Evolutionary conservation across 2,888 invertebrate species (phyloP), one percentile per base, ranked within the genome.

Genomic region (Drosophila falleni): DNA sequence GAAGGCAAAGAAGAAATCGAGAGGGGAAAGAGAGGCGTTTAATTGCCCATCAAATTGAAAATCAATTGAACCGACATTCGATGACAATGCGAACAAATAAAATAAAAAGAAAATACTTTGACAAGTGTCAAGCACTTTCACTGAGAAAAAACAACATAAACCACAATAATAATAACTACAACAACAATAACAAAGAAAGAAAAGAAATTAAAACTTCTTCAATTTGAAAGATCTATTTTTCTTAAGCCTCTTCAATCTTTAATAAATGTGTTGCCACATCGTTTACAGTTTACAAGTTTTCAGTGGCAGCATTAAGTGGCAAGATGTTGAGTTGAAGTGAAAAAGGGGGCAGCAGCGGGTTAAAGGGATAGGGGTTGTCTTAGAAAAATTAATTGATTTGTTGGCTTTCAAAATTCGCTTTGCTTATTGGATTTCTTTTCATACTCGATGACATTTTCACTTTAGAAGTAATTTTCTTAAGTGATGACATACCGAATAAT

Each of bases 1-100:
- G 23, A 19, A n/a, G 10, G 8, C 6, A 16, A 26, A 33, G 2
- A 37, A 41, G 10, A n/a, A 35, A 44, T 35, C 10, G 16, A 59
- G 41, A 58, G 3, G 41, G 54, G 3, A 42, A n/a, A 31, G 10
- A 13, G 35, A 41, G 31, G 16, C 31, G 56, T 55, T 63, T 68
- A 74, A 74, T 79, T 74, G 75, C 26, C 23, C 46, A 55, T 62
- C 33, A 16, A 65, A 65, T 70, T 63, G 71, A 11, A 76, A 71
- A 71, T 76, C 78, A 76, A 76, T 78, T 80, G 64, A 80, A 56
- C 44, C 59, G 58, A 39, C 50, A 51, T 39, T 63, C 56, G 50
- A 58, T 61, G 74, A 68, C 63, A 74, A 75, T 56, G 49, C 49
- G 44, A 33, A 47, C 23, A 13, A 56, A 33, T 58, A 59, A 47